phyloP scores from a whole-genome alignment of 2,113 vertebrate genomes.

The Forbesichthys papilliferus region DNA sequence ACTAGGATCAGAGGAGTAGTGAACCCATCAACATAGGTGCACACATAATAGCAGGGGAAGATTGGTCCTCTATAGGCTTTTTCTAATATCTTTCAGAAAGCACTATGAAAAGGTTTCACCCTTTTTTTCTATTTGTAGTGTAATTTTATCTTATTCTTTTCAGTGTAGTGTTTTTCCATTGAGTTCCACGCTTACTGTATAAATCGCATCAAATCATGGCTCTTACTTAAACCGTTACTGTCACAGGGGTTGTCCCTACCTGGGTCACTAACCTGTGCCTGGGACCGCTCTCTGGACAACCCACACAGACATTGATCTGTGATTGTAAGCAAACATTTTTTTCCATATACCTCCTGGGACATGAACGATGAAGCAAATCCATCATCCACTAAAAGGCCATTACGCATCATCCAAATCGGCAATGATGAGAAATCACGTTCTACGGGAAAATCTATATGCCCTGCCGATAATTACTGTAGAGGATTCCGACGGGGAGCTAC shows the following conservation, averaged over 20 bases:
- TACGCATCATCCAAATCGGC: conserved; percentile 59
- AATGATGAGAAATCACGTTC: conserved; percentile 64
- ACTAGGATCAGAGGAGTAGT: conserved; percentile 42
- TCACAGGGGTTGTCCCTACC: conserved; percentile 5
- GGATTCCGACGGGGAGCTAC: conserved; percentile 39
- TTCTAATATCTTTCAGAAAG: conserved; percentile 1
- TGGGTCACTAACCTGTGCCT: conserved; percentile 32
- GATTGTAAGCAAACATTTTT: conserved; percentile 59
- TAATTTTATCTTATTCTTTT: too few species aligned
- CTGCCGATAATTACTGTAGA: conserved; percentile 65
- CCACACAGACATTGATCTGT: conserved; percentile 63
- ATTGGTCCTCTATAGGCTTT: conserved; percentile 11
- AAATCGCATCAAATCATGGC: conserved; percentile 27
- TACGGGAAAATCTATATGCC: conserved; percentile 67
- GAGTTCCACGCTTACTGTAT: neutral
- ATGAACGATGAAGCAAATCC: conserved; percentile 58
- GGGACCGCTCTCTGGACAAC: conserved; percentile 30
- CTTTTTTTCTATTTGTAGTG: too few species aligned
- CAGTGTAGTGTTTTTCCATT: too few species aligned
- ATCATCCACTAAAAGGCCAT: conserved; percentile 64
- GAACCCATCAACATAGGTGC: conserved; percentile 39
- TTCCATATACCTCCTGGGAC: conserved; percentile 52
- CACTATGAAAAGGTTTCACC: too few species aligned
- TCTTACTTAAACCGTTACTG: conserved; percentile 20
- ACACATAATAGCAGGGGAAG: conserved; percentile 20